phyloP scores from a whole-genome alignment of 2,797 vertebrate genomes.

The Macroramphosus scolopax region DNA sequence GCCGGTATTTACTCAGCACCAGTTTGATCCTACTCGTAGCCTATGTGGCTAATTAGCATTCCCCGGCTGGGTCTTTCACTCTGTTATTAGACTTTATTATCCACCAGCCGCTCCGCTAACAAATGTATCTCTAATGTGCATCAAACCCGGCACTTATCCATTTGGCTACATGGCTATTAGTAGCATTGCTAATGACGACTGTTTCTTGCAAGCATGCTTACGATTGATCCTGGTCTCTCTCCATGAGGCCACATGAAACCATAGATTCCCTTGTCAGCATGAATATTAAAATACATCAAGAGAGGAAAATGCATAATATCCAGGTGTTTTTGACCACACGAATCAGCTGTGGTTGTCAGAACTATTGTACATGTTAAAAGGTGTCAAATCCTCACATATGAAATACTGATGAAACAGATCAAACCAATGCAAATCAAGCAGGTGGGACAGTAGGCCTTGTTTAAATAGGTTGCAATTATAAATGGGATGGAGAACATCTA shows the following conservation, averaged over 20 bases:
- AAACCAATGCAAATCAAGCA: slow-evolving; percentile 41
- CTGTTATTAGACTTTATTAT: slow-evolving; percentile 28
- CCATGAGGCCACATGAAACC: no score
- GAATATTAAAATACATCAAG: slow-evolving; percentile 1
- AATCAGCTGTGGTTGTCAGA: slow-evolving; percentile 1
- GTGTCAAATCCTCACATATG: slow-evolving; percentile 15
- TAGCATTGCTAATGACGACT: slow-evolving; percentile 26
- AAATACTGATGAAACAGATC: slow-evolving; percentile 25
- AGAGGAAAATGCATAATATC: neutral
- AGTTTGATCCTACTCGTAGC: slow-evolving; percentile 63
- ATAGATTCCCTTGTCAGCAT: neutral
- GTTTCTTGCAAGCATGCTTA: no score
- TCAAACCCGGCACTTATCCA: slow-evolving; percentile 18
- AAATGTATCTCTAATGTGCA: slow-evolving; percentile 45
- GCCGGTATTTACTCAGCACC: slow-evolving; percentile 58
- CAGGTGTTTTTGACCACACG: neutral
- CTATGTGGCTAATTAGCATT: slow-evolving; percentile 62
- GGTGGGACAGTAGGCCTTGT: slow-evolving; percentile 26
- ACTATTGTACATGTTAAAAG: slow-evolving; percentile 16
- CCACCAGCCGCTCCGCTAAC: slow-evolving; percentile 10
- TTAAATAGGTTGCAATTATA: slow-evolving; percentile 1
- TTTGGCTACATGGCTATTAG: slow-evolving; percentile 34
- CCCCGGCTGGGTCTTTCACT: no score
- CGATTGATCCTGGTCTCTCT: no score
- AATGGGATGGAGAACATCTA: slow-evolving; percentile 13